Base-by-base conservation (phyloP, 1,140 invertebrate genomes). In the Drosophila pseudoobscura region DNA sequence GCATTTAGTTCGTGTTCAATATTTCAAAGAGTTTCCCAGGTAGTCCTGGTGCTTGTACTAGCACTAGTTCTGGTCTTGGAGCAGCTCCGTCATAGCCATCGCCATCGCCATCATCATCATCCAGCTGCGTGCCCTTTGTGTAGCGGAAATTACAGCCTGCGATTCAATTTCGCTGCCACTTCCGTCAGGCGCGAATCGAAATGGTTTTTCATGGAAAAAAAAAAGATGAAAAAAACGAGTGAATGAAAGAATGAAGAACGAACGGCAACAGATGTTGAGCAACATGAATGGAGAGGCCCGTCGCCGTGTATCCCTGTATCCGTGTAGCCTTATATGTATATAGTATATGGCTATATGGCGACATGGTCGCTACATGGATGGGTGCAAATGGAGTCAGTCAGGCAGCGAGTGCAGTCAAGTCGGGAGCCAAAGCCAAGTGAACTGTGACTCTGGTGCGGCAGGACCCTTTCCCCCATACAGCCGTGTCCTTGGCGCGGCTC, bases 101-200 rank as follows among this genome's bases (percentile, higher is more conserved):
- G 17, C 17, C 5, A 49, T 47, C 64, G 39, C 39, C 31, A 46
- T 43, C 20, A 50, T 57, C 63, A 66, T 56, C 66, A 49, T 50
- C 29, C 63, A 78, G 53, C 35, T 72, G 43, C 51, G 41, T 64
- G 26, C 43, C 50, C 59, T 79, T 80, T 68, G 75, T 64, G 64
- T 74, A 76, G 64, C 85, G 84, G 80, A 89, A 89, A 89, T 89
- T 89, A 89, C 80, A 85, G 78, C 63, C 71, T 75, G 80, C 85
- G 77, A 89, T 89, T 89, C 75, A 89, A 80, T 89, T 89, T 89
- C 70, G 69, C 63, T 72, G 82, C 65, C 82, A 87, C 82, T 87
- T 87, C 82, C 82, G 82, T 57, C 51, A 80, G 69, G 65, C 78
- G 82, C 72, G 82, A 85, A 77, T 80, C 75, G 70, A 87, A 87